Evolutionary conservation across 1,140 invertebrate species (phyloP).

Genomic region (Brachionus asplanchnoidis): DNA sequence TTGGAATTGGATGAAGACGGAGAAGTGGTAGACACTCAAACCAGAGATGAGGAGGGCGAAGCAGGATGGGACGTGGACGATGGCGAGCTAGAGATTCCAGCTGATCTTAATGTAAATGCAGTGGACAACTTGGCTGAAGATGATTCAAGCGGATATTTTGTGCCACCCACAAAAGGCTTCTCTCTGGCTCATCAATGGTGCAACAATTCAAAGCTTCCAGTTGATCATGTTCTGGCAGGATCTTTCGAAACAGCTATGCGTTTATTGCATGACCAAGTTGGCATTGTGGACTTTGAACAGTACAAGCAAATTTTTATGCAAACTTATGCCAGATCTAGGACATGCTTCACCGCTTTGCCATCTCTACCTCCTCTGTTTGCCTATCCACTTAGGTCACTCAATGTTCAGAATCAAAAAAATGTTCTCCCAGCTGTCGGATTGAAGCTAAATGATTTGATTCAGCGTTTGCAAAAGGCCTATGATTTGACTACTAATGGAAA

Average conservation of each 20-base stretch:
- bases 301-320: constrained; percentile 75
- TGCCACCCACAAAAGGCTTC: constrained; percentile 69
- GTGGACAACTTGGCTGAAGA: constrained; percentile 54
- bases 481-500: constrained; percentile 94
- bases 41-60: constrained; percentile 54
- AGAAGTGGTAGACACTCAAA: constrained; percentile 54
- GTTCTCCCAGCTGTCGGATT: constrained; percentile 74
- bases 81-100: constrained; percentile 86
- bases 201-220: constrained; percentile 76
- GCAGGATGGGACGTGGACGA: constrained; percentile 84
- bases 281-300: constrained; percentile 80
- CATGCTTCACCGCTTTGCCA: constrained; percentile 71
- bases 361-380: constrained; percentile 70
- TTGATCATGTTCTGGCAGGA: constrained; percentile 87
- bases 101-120: constrained; percentile 66
- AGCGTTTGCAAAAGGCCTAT: constrained; percentile 74
- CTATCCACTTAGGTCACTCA: constrained; percentile 61
- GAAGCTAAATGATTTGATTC: constrained; percentile 72
- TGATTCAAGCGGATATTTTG: constrained; percentile 64
- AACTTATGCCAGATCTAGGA: constrained; percentile 69
- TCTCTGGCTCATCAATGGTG: constrained; percentile 64
- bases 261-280: constrained; percentile 66
- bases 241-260: constrained; percentile 80
- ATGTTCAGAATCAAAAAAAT: constrained; percentile 49
- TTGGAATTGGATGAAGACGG: constrained; percentile 47